These are phyloP conservation scores for Gobionotothen gibberifrons DNA, from an alignment of 2,797 vertebrate genomes.

Conservation along the genomic window DNA sequence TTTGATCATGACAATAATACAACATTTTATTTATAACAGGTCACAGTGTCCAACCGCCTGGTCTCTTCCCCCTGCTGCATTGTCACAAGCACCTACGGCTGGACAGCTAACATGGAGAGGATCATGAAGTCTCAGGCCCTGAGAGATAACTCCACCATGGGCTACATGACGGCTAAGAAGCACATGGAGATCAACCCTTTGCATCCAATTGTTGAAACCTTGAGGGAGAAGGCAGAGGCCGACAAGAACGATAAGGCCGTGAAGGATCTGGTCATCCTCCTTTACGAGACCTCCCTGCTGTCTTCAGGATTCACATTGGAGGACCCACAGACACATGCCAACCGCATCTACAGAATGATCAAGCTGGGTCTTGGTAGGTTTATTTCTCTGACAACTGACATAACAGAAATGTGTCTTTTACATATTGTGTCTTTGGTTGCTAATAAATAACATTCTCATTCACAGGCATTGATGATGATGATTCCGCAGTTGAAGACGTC, in stretches of 20 bases:
- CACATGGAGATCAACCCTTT: conserved; percentile 95
- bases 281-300: conserved; percentile 92
- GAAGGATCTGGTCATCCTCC: conserved; percentile 94
- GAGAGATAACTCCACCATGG: conserved; percentile 96
- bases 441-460: conserved; percentile 19
- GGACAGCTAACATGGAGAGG: conserved; percentile 97
- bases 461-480: conserved; percentile 87
- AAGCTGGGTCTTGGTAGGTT: conserved; percentile 93
- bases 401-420: background rate
- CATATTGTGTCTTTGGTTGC: background rate
- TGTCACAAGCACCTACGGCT: conserved; percentile 94
- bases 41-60: conserved; percentile 89
- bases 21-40: conserved; percentile 75
- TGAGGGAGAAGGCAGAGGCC: conserved; percentile 93
- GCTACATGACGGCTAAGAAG: conserved; percentile 98
- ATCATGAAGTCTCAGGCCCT: conserved; percentile 98
- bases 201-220: conserved; percentile 93
- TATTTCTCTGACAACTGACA: background rate
- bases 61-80: conserved; percentile 95
- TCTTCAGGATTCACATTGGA: conserved; percentile 96
- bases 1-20: background rate
- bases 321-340: conserved; percentile 95
- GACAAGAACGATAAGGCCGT: conserved; percentile 99
- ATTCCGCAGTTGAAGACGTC: conserved; percentile 81
- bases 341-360: conserved; percentile 98